These are phyloP conservation scores for Drosophila bifasciata DNA, from an alignment of 1,140 invertebrate genomes.

Conservation along the genomic window DNA sequence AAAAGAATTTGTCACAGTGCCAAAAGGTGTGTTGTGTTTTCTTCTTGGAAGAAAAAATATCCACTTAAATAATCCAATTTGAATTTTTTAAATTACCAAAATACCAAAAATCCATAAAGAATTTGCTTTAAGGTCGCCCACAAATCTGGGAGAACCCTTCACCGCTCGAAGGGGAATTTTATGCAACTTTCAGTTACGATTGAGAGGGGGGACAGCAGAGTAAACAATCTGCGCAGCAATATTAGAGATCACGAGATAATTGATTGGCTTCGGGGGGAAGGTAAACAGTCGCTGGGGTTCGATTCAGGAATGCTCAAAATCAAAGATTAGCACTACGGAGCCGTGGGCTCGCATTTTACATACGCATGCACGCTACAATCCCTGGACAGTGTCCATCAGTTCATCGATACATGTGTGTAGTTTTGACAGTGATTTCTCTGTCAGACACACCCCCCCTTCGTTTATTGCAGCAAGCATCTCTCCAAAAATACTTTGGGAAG, in stretches of 20 bases:
- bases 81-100: constrained; percentile 3
- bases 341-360: constrained; percentile 14
- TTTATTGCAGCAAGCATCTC: no score
- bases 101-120: constrained; percentile 19
- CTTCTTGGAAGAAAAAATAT: constrained; percentile 52
- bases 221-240: constrained; percentile 41
- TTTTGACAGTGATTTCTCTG: neutral
- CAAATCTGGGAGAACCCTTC: constrained; percentile 1
- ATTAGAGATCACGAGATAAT: constrained; percentile 17
- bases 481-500: no score
- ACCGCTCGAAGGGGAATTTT: constrained; percentile 21
- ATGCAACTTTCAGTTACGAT: constrained; percentile 19
- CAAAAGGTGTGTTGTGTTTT: constrained; percentile 69
- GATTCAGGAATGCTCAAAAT: neutral
- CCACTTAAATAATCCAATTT: constrained; percentile 27
- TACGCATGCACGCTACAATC: neutral
- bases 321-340: neutral
- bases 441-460: no score
- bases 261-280: constrained; percentile 14
- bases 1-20: constrained; percentile 66
- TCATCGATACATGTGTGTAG: neutral
- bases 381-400: neutral
- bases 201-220: constrained; percentile 7
- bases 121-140: constrained; percentile 36
- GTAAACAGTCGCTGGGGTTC: constrained; percentile 19